Percentiles rank a stretch among this genome's conserved stretches.
phyloP scores from a whole-genome alignment of 2,888 invertebrate species.

The Plagiodera versicolora region DNA sequence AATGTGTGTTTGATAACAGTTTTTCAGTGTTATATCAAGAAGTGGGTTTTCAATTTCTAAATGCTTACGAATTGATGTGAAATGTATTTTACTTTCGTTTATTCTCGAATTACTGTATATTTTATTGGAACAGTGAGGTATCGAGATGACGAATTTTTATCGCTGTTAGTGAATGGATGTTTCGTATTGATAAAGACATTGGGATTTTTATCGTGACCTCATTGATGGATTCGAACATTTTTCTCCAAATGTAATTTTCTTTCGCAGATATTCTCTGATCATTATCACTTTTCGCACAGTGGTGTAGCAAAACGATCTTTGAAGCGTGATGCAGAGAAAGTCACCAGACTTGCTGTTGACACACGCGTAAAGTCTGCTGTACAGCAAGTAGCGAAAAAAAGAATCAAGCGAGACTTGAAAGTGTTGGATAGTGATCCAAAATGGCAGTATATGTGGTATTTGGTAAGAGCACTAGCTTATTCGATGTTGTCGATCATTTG shows the following conservation, averaged over 20 bases:
- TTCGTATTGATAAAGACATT: too few relatives aligned
- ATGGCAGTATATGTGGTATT: constrained; percentile 97
- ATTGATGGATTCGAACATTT: too few relatives aligned
- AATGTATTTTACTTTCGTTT: too few relatives aligned
- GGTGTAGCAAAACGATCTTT: constrained; percentile 77
- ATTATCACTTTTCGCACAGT: constrained; percentile 83
- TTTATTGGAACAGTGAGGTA: too few relatives aligned
- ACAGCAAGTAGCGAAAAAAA: constrained; percentile 78
- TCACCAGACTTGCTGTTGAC: constrained; percentile 71
- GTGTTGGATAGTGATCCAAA: constrained; percentile 73
- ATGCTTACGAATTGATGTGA: too few relatives aligned
- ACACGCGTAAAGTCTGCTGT: constrained; percentile 78
- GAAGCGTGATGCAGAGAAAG: constrained; percentile 70
- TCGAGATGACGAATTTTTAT: too few relatives aligned
- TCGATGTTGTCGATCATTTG: not conserved
- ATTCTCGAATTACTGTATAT: too few relatives aligned
- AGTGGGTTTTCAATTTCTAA: too few relatives aligned
- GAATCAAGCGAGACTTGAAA: constrained; percentile 79
- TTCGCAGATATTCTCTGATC: constrained; percentile 82
- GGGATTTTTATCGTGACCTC: too few relatives aligned
- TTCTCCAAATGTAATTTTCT: constrained; percentile 17
- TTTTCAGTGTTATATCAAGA: too few relatives aligned
- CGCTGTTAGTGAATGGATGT: too few relatives aligned
- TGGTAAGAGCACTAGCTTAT: constrained; percentile 65
- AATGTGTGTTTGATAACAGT: too few relatives aligned